Evolutionary conservation across 92 coral and sea anemone species (phyloP), one percentile per base, ranked within the genome.

Genomic region (Siderastrea radians): DNA sequence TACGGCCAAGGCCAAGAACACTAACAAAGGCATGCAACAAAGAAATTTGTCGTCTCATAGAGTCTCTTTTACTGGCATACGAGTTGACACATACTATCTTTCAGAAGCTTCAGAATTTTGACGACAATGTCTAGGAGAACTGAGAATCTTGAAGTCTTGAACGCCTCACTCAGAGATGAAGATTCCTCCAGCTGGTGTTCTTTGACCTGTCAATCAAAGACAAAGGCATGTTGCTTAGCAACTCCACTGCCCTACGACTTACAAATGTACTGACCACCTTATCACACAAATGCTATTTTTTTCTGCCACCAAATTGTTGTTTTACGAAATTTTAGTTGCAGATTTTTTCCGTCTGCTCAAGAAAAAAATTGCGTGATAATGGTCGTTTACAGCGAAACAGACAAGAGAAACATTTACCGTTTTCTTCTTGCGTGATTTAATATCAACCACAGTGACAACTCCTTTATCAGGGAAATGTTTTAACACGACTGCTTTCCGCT

Each of bases 401-500:
- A 61, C 6, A 61, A n/a, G n/a, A 13, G n/a, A 6, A 61, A 61
- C 66, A 12, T 16, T 74, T 82, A 96, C 99, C 79, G 98, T 96
- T 87, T 96, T 95, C 66, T 84, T 89, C 60, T 94, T 94, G 61
- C 99, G 94, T 43, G 99, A 88, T 38, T 90, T 95, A 75, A 97
- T 79, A 73, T 97, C 99, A 16, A 96, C 77, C 2, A 97, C 98
- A 79, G 93, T 83, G 70, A 96, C 98, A 8, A 92, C 84, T 16
- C 92, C 98, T 84, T 97, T 97, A 68, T 96, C 96, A 15, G 98
- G 94, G 60, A 88, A 92, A 70, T 91, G 90, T 65, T 96, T 96
- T 55, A 94, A 78, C 16, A 95, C 99, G 10, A 90, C 96, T 17
- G 91, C 98, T 84, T 93, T 96, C 47, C 96, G 96, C 26, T 84